Conservation (phyloP, 2,113 vertebrate species). For the Melanocharis versteri region DNA sequence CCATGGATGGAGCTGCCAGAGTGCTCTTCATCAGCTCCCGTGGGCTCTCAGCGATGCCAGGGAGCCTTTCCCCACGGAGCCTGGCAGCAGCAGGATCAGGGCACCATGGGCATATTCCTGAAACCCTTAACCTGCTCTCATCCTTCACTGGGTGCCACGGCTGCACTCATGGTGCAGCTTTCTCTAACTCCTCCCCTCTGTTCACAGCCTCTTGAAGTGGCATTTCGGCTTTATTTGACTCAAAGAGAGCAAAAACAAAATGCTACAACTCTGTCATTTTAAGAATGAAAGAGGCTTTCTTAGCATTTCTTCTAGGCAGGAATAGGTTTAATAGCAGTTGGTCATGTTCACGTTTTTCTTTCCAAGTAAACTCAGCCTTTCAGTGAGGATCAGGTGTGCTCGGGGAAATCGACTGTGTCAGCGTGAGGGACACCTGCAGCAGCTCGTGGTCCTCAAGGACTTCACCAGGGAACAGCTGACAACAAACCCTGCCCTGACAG, state of each 20-base stretch:
- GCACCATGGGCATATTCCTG: accelerated
- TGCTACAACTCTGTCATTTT: background rate
- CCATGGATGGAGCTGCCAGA: accelerated
- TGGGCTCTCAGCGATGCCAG: background rate
- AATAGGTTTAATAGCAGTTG: background rate
- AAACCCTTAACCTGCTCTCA: background rate
- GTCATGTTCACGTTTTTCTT: background rate
- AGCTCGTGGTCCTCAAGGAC: background rate
- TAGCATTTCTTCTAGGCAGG: background rate
- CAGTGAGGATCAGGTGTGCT: background rate
- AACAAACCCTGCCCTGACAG: background rate
- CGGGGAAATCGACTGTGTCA: background rate
- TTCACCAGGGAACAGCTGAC: background rate
- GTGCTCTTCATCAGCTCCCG: background rate
- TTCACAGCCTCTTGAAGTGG: background rate
- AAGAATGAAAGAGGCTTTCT: background rate
- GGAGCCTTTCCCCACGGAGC: background rate
- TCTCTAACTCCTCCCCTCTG: background rate
- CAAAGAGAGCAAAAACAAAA: background rate
- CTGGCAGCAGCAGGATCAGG: background rate
- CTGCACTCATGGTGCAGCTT: background rate
- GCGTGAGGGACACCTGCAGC: background rate
- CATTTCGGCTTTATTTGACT: background rate
- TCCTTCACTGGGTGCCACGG: background rate
- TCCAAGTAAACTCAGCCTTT: background rate